Conservation (phyloP, 2,797 vertebrate genomes). For the Gallinago nigripennis region DNA sequence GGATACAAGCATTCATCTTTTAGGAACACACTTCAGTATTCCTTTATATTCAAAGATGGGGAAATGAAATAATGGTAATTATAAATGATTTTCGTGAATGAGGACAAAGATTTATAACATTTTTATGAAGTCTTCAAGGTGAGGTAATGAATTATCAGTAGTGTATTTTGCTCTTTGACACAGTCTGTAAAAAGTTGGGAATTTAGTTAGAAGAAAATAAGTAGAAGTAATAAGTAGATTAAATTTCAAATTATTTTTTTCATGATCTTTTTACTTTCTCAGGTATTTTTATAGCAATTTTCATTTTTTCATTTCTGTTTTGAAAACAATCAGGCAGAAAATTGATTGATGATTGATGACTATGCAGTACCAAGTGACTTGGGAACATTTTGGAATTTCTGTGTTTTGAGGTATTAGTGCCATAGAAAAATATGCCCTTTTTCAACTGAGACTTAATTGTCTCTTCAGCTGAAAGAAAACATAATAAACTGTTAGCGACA, state of each 20-base stretch:
- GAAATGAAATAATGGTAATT: not conserved
- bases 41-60: not conserved
- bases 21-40: not conserved
- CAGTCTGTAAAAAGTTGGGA: not conserved
- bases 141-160: not conserved
- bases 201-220: not conserved
- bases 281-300: not conserved
- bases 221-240: not conserved
- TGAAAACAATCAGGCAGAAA: not conserved
- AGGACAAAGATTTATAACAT: not conserved
- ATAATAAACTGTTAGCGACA: not conserved
- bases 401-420: not conserved
- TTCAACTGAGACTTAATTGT: not conserved
- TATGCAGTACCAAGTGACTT: not conserved
- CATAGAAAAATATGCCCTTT: not conserved
- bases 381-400: not conserved
- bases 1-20: not conserved
- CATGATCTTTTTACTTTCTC: not conserved
- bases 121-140: not conserved
- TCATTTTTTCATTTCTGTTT: not conserved
- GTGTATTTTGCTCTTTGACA: not conserved
- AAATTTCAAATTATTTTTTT: not conserved
- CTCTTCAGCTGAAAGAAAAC: not conserved
- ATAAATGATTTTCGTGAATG: not conserved
- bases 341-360: not conserved